These are phyloP conservation scores for Cyphomyrus plagiostoma DNA, from an alignment of 2,113 vertebrate genomes.

Conservation along the genomic window DNA sequence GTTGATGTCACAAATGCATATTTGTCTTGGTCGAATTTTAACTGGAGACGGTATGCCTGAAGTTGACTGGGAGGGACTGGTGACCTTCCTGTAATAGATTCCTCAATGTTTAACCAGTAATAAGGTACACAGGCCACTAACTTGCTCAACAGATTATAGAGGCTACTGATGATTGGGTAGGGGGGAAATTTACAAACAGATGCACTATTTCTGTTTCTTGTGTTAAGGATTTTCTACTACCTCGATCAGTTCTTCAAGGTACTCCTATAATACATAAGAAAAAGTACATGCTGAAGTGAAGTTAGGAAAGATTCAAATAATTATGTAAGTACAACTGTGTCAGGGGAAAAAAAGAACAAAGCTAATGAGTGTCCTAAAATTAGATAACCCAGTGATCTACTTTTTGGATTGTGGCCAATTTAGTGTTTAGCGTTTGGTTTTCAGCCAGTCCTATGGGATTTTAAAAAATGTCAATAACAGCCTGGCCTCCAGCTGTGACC, in stretches of 20 bases:
- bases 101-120: not conserved
- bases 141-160: not conserved
- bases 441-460: not conserved
- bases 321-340: not conserved
- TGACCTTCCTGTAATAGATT: not conserved
- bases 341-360: not conserved
- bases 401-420: not conserved
- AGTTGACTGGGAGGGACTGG: not conserved
- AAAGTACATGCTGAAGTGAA: not conserved
- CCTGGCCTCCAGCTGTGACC: constrained; percentile 1
- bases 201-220: not conserved
- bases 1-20: not conserved
- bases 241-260: not conserved
- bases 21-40: not conserved
- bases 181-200: not conserved
- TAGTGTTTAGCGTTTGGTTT: not conserved
- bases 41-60: not conserved
- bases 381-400: not conserved
- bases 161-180: not conserved
- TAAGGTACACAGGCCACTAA: not conserved
- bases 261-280: not conserved
- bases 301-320: not conserved
- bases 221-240: not conserved
- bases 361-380: not conserved
- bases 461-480: not conserved